These are phyloP conservation scores for Drosophila mimetica DNA, from an alignment of 2,888 invertebrate species.

Conservation along the genomic window DNA sequence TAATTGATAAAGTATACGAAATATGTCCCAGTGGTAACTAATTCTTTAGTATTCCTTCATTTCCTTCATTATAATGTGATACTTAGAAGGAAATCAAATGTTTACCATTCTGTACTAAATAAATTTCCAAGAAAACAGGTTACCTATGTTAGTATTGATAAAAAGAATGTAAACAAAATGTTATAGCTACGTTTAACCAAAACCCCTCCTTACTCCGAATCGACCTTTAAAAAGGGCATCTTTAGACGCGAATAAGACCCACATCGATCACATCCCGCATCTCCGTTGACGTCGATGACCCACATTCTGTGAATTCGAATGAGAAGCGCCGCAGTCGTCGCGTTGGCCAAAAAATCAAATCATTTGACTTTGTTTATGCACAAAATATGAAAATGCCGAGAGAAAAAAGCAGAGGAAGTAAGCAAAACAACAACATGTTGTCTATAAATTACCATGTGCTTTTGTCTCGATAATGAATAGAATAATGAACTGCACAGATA, in stretches of 20 bases:
- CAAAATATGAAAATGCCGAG: constrained; percentile 50
- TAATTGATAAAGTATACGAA: background rate
- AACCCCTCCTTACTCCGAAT: background rate
- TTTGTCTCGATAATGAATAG: background rate
- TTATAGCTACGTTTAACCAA: background rate
- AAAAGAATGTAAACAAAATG: background rate
- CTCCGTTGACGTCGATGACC: constrained; percentile 62
- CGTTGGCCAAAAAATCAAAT: constrained; percentile 49
- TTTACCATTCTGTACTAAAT: background rate
- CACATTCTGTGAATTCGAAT: constrained; percentile 46
- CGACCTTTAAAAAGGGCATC: background rate
- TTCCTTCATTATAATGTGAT: background rate
- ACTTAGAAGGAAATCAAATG: background rate
- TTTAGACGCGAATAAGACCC: constrained; percentile 17
- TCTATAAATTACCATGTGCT: constrained; percentile 35
- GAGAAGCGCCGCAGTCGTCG: constrained; percentile 14
- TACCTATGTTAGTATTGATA: too few species aligned
- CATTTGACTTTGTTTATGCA: constrained; percentile 69
- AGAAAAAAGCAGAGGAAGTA: constrained; percentile 24
- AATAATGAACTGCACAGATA: constrained; percentile 24
- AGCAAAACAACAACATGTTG: constrained; percentile 43
- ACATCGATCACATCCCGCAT: constrained; percentile 13
- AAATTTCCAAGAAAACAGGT: constrained; percentile 2
- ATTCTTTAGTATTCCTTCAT: background rate
- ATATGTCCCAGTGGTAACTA: background rate